These are phyloP conservation scores for Girardinus metallicus DNA, from an alignment of 2,797 vertebrate genomes.

Conservation along the genomic window DNA sequence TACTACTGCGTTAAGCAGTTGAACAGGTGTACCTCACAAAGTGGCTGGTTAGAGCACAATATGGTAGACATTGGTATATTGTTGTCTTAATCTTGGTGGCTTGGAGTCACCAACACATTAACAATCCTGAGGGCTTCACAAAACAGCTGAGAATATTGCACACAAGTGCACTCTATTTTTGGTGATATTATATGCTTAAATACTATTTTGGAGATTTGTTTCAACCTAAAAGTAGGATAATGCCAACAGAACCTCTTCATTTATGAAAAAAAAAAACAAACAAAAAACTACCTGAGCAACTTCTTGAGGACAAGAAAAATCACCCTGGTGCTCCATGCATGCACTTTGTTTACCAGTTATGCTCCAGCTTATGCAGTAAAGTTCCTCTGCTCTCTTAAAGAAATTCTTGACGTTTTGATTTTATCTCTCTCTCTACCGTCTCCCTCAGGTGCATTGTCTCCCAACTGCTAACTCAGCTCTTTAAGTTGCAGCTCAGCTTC, in stretches of 20 bases:
- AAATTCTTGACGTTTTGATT: constrained; percentile 65
- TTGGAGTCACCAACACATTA: neutral
- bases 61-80: neutral
- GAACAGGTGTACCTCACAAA: neutral
- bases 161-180: too few species aligned
- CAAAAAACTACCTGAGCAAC: neutral
- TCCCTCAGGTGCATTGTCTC: constrained; percentile 61
- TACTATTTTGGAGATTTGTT: neutral
- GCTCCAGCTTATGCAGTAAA: constrained; percentile 20
- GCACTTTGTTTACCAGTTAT: constrained; percentile 38
- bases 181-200: neutral
- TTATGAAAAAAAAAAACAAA: constrained; percentile 26
- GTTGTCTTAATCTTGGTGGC: neutral
- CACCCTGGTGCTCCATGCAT: constrained; percentile 2
- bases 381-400: constrained; percentile 39
- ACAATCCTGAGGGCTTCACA: too few species aligned
- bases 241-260: constrained; percentile 12
- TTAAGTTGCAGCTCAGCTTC: constrained; percentile 59
- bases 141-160: too few species aligned
- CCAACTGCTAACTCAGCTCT: constrained; percentile 72
- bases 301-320: neutral
- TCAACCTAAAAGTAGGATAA: neutral
- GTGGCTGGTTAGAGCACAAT: neutral
- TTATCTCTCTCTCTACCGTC: constrained; percentile 51
- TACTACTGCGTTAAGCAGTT: neutral